Conservation (phyloP, 2,888 invertebrate species). For the Lasiommata megera region DNA sequence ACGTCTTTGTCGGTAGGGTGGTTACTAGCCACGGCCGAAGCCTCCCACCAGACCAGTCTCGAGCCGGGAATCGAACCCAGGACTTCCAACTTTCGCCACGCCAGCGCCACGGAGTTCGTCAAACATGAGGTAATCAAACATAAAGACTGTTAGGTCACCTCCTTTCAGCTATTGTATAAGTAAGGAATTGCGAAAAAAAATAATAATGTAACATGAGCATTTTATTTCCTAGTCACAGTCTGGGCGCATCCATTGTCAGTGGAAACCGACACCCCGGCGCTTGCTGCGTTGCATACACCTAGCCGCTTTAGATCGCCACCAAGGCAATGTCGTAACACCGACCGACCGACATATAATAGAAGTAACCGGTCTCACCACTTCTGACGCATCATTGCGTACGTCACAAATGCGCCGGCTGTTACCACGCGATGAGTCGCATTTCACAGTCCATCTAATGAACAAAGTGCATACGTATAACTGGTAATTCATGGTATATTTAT, state of each 20-base stretch:
- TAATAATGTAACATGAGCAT: constrained; percentile 14
- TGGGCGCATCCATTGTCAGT: constrained; percentile 57
- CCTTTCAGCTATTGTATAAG: background rate
- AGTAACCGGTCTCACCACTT: constrained; percentile 60
- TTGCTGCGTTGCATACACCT: constrained; percentile 47
- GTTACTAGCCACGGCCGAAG: no score
- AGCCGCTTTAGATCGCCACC: constrained; percentile 57
- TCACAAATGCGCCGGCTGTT: constrained; percentile 49
- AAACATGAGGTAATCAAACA: no score
- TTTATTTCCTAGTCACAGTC: constrained; percentile 38
- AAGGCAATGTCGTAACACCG: constrained; percentile 58
- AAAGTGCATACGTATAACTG: background rate
- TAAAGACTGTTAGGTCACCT: background rate
- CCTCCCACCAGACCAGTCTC: no score
- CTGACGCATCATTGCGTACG: constrained; percentile 53
- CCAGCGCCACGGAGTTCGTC: no score
- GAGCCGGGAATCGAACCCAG: no score
- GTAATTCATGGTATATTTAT: background rate
- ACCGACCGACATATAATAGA: constrained; percentile 54
- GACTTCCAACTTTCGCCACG: no score
- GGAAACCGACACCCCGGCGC: constrained; percentile 59
- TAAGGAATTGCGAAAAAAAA: background rate
- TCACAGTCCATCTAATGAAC: background rate
- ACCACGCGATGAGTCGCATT: constrained; percentile 21
- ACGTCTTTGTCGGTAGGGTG: no score